phyloP scores from a whole-genome alignment of 2,113 vertebrate genomes.

The Protobothrops flavoviridis region DNA sequence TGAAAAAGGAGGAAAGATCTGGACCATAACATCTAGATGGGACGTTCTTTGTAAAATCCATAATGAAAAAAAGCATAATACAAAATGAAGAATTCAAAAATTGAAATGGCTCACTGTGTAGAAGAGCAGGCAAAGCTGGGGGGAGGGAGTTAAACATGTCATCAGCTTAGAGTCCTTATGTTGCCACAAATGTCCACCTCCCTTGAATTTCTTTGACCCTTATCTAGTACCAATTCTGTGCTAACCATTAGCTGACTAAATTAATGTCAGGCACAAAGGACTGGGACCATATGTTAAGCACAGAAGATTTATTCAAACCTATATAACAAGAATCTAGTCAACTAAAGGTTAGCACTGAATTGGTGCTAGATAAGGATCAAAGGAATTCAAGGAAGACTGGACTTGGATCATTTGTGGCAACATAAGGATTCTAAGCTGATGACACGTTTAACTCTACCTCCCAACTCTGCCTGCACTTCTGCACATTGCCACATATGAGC shows the following conservation, averaged over 20 bases:
- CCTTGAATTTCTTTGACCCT: neutral
- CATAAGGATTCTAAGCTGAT: neutral
- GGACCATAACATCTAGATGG: neutral
- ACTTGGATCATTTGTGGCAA: neutral
- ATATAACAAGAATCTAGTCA: neutral
- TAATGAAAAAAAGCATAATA: neutral
- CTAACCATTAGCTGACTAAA: neutral
- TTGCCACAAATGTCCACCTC: neutral
- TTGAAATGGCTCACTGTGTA: neutral
- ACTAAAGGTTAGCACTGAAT: neutral
- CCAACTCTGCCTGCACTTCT: neutral
- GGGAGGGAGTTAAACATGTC: neutral
- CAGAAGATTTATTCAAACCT: neutral
- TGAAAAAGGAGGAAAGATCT: neutral
- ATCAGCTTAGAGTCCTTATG: neutral
- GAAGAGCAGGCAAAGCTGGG: neutral
- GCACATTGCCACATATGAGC: neutral
- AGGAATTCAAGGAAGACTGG: neutral
- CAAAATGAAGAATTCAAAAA: neutral
- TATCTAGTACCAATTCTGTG: neutral
- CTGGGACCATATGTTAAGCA: neutral
- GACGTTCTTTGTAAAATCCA: neutral
- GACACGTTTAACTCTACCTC: neutral
- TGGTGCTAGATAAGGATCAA: neutral
- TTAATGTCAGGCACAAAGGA: neutral